These are phyloP conservation scores for Gallinago paraguaiae DNA, from an alignment of 2,113 vertebrate species.

Conservation along the genomic window DNA sequence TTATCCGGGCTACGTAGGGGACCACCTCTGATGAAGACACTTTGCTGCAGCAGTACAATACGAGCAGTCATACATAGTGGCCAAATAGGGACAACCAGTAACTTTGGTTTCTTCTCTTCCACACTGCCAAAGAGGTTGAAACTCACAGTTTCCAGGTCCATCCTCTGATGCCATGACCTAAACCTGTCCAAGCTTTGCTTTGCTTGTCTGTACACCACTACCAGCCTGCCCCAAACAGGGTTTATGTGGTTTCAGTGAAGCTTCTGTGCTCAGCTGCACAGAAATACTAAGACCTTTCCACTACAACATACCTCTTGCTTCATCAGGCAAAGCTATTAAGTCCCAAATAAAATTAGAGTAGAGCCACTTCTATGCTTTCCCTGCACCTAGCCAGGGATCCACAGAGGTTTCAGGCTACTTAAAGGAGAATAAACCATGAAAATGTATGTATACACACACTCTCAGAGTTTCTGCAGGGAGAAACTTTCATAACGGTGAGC, in stretches of 20 bases:
- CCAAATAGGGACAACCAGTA: neutral
- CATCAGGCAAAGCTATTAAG: neutral
- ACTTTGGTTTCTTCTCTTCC: neutral
- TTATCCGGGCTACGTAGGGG: neutral
- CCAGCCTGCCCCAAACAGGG: neutral
- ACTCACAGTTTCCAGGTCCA: neutral
- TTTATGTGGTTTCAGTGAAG: neutral
- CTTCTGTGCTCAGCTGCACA: neutral
- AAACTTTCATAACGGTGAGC: neutral
- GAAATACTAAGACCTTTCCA: neutral
- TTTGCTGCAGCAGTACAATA: neutral
- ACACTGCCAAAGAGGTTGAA: neutral
- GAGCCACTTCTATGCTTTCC: neutral
- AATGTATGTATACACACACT: neutral
- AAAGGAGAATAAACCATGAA: neutral
- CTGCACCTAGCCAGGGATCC: neutral
- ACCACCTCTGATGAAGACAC: constrained; percentile 21
- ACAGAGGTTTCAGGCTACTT: neutral
- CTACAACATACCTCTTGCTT: neutral
- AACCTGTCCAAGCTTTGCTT: neutral
- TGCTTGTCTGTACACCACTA: neutral
- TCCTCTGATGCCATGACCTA: neutral
- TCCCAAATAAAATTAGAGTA: neutral
- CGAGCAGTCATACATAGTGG: neutral
- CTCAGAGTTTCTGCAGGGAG: neutral